Conservation (phyloP, 2,113 vertebrate species). For the Trematocara stigmaticum region DNA sequence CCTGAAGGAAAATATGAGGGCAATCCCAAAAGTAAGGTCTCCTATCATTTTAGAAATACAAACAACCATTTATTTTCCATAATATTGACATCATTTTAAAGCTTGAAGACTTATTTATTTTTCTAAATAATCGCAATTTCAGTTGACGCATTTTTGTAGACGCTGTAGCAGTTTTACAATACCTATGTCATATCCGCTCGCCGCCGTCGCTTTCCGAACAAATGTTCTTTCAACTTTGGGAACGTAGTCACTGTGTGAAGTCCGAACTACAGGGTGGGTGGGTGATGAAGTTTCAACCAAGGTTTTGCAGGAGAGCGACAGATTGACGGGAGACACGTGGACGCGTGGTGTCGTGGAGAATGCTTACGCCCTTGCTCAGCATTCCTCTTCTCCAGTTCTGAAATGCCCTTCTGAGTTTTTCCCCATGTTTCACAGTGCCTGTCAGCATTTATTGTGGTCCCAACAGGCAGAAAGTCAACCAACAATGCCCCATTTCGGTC, state of each 20-base stretch:
- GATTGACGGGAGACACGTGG: not conserved
- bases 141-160: not conserved
- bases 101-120: not conserved
- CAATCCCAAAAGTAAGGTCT: not conserved
- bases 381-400: not conserved
- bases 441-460: not conserved
- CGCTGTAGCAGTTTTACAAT: not conserved
- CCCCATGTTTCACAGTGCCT: not conserved
- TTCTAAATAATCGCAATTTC: not conserved
- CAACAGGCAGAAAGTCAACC: not conserved
- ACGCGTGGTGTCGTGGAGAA: fast-evolving
- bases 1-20: not conserved
- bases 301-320: not conserved
- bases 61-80: not conserved
- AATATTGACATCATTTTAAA: not conserved
- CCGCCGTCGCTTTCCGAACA: fast-evolving
- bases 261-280: fast-evolving
- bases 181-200: fast-evolving
- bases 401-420: not conserved
- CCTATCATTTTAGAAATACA: not conserved
- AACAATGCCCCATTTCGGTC: not conserved
- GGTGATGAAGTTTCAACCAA: not conserved
- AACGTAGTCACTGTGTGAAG: not conserved
- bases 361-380: not conserved
- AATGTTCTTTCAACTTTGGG: not conserved